A percentile compares a stretch with the other conserved stretches of the same genome.
Evolutionary conservation across 1,140 invertebrate species (phyloP).

Genomic region (Chelonus insularis): DNA sequence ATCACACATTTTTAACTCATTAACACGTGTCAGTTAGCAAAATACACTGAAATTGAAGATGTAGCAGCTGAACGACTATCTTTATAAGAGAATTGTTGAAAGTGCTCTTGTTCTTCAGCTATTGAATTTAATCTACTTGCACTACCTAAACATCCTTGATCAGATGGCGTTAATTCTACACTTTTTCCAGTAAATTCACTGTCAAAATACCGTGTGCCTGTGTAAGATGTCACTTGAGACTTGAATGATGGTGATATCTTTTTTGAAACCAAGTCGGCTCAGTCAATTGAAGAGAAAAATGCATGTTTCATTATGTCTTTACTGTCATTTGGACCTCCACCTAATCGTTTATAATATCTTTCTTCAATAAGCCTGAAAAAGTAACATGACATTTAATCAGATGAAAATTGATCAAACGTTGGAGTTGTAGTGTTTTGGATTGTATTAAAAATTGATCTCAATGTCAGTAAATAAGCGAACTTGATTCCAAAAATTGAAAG

Average conservation of each 20-base stretch:
- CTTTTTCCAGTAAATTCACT: constrained; percentile 97
- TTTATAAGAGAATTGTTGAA: constrained; percentile 79
- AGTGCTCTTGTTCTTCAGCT: constrained; percentile 71
- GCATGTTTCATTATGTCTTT: too few relatives aligned
- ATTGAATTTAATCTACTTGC: constrained; percentile 68
- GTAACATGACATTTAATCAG: too few relatives aligned
- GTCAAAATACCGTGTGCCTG: constrained; percentile 97
- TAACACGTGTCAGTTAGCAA: constrained; percentile 56
- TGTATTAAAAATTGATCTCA: too few relatives aligned
- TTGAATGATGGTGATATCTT: constrained; percentile 92
- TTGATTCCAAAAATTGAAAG: too few relatives aligned
- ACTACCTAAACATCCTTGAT: constrained; percentile 63
- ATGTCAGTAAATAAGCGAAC: too few relatives aligned
- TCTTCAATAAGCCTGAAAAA: too few relatives aligned
- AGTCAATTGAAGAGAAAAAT: constrained; percentile 90
- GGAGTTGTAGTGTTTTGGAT: too few relatives aligned
- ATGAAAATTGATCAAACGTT: too few relatives aligned
- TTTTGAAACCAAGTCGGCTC: constrained; percentile 85
- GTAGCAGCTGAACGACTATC: constrained; percentile 59
- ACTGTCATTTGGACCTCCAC: too few relatives aligned
- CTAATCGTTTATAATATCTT: too few relatives aligned
- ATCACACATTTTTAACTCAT: too few relatives aligned
- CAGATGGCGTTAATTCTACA: constrained; percentile 93
- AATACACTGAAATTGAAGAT: constrained; percentile 52
- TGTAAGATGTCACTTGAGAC: constrained; percentile 95